Percentiles rank a stretch among this genome's conserved stretches.
phyloP scores from a whole-genome alignment of 2,888 invertebrate genomes.

The Zootermopsis nevadensis region DNA sequence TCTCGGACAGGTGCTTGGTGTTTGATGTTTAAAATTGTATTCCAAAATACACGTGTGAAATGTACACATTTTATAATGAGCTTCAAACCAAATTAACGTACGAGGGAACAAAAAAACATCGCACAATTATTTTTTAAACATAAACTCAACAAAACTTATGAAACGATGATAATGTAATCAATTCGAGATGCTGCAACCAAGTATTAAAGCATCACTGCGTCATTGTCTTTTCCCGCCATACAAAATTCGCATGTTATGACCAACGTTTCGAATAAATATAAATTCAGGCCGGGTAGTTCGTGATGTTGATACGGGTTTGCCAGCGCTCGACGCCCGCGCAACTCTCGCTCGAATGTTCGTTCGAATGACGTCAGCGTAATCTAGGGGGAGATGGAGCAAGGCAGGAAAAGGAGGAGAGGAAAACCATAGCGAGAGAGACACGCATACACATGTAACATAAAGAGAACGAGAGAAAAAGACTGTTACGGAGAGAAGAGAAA shows the following conservation, averaged over 20 bases:
- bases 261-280: slow-evolving; percentile 24
- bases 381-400: slow-evolving; percentile 44
- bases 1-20: too few relatives aligned
- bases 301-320: neutral
- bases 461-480: slow-evolving; percentile 36
- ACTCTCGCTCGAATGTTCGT: slow-evolving; percentile 31
- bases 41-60: too few relatives aligned
- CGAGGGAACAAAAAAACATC: neutral
- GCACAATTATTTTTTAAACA: neutral
- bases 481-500: slow-evolving; percentile 29
- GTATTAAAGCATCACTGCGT: slow-evolving; percentile 7
- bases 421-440: slow-evolving; percentile 25
- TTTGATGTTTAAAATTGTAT: too few relatives aligned
- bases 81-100: neutral
- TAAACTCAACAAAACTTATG: neutral
- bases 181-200: neutral
- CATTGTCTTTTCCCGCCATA: slow-evolving; percentile 15
- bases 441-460: slow-evolving; percentile 32
- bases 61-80: too few relatives aligned
- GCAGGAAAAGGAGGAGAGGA: slow-evolving; percentile 40
- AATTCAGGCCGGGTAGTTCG: neutral
- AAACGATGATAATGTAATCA: neutral
- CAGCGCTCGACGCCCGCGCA: neutral
- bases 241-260: slow-evolving; percentile 25
- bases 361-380: slow-evolving; percentile 50